Conservation (phyloP, 2,888 invertebrate species). For the Steinernema hermaphroditum region DNA sequence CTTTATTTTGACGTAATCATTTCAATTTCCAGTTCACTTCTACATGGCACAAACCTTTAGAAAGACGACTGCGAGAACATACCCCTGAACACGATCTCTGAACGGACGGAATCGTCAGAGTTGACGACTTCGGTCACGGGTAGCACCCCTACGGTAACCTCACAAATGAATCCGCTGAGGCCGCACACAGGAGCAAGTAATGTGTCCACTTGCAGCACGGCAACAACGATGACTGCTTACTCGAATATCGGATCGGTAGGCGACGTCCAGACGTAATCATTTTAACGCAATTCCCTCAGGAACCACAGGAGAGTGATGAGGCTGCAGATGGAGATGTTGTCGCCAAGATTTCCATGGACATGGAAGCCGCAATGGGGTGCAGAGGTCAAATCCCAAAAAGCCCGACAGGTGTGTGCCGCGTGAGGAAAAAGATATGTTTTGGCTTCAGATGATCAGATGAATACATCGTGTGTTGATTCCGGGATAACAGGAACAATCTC, state of each 20-base stretch:
- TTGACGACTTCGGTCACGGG: background rate
- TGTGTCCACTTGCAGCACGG: slow-evolving; percentile 16
- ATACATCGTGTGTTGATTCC: slow-evolving; percentile 55
- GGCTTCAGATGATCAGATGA: slow-evolving; percentile 19
- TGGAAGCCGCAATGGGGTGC: background rate
- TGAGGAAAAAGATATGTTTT: background rate
- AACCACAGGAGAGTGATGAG: background rate
- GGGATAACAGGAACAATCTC: slow-evolving; percentile 58
- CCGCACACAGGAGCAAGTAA: slow-evolving; percentile 3
- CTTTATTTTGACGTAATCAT: background rate
- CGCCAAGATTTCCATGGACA: background rate
- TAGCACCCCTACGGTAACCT: slow-evolving; percentile 12
- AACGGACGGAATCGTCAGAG: background rate
- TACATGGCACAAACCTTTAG: too few species aligned
- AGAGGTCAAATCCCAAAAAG: background rate
- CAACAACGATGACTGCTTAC: slow-evolving; percentile 14
- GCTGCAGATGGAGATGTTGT: background rate
- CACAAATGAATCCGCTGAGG: background rate
- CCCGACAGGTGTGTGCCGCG: background rate
- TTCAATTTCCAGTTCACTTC: too few species aligned
- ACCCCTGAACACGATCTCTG: background rate
- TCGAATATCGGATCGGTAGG: background rate
- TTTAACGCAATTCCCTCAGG: background rate
- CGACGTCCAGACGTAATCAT: background rate
- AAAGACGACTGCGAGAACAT: background rate